Evolutionary conservation across 2,797 vertebrate genomes (phyloP).

Genomic region (Notolabrus celidotus): DNA sequence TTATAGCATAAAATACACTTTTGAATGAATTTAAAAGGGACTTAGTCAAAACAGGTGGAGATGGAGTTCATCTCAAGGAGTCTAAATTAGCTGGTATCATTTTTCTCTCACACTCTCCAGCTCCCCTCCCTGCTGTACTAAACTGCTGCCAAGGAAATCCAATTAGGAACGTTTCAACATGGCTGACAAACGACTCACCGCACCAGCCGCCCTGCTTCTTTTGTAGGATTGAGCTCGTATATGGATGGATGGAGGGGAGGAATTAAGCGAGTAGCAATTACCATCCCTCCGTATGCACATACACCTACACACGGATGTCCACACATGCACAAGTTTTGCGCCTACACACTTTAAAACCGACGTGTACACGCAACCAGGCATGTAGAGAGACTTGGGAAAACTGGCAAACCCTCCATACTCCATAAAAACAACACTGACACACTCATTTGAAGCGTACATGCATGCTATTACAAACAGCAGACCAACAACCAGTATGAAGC

Average conservation of each 20-base stretch:
- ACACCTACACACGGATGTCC: constrained; percentile 16
- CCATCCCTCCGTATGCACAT: constrained; percentile 1
- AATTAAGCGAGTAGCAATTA: constrained; percentile 33
- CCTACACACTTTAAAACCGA: not conserved
- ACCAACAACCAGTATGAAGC: not conserved
- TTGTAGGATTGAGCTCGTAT: constrained; percentile 22
- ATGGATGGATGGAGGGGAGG: constrained; percentile 34
- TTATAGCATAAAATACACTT: accelerated
- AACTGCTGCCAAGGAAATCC: constrained; percentile 54
- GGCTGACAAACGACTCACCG: constrained; percentile 48
- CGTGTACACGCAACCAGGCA: no score
- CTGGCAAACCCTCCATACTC: not conserved
- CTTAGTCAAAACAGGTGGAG: not conserved
- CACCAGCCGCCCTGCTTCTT: constrained; percentile 19
- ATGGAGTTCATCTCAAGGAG: constrained; percentile 1
- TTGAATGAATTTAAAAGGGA: not conserved
- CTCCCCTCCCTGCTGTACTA: not conserved
- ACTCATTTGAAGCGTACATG: constrained; percentile 8
- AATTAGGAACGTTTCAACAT: constrained; percentile 60
- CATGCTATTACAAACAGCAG: constrained; percentile 10
- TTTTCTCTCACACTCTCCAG: constrained; percentile 17
- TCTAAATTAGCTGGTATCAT: constrained; percentile 35
- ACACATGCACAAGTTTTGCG: not conserved
- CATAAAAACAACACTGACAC: constrained; percentile 5
- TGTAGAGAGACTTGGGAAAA: not conserved